Percentiles rank a stretch among this genome's conserved stretches.
Evolutionary conservation across 1,140 invertebrate genomes (phyloP).

Genomic region (Drosophila littoralis): DNA sequence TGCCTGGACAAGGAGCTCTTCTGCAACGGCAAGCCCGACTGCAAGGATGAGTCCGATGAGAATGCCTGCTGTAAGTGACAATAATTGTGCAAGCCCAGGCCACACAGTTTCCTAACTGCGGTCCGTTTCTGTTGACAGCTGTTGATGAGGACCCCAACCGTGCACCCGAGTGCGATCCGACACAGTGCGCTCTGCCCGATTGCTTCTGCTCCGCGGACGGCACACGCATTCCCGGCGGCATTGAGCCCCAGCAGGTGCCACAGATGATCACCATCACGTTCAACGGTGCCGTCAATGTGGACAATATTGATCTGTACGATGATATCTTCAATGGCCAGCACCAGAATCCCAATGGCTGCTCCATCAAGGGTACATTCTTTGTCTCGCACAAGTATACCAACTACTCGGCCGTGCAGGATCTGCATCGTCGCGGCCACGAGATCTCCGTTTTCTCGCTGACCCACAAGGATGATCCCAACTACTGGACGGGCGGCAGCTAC

Average conservation of each 20-base stretch:
- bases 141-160: conserved; percentile 95
- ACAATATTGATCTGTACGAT: conserved; percentile 96
- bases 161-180: conserved; percentile 94
- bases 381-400: conserved; percentile 98
- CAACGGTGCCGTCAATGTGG: conserved; percentile 96
- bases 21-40: conserved; percentile 96
- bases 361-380: conserved; percentile 97
- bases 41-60: conserved; percentile 97
- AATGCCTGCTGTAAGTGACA: conserved; percentile 95
- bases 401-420: conserved; percentile 96
- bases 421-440: conserved; percentile 96
- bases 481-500: conserved; percentile 94
- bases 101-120: neutral
- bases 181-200: conserved; percentile 94
- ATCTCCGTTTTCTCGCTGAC: conserved; percentile 97
- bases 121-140: conserved; percentile 85
- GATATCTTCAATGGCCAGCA: conserved; percentile 94
- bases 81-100: neutral
- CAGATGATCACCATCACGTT: conserved; percentile 98
- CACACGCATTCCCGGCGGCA: conserved; percentile 93
- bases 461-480: conserved; percentile 94
- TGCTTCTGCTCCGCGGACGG: conserved; percentile 97
- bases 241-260: conserved; percentile 93
- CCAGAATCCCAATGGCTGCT: conserved; percentile 96
- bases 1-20: conserved; percentile 96